Conservation (phyloP, 2,888 invertebrate species). For the Acleris laterana region DNA sequence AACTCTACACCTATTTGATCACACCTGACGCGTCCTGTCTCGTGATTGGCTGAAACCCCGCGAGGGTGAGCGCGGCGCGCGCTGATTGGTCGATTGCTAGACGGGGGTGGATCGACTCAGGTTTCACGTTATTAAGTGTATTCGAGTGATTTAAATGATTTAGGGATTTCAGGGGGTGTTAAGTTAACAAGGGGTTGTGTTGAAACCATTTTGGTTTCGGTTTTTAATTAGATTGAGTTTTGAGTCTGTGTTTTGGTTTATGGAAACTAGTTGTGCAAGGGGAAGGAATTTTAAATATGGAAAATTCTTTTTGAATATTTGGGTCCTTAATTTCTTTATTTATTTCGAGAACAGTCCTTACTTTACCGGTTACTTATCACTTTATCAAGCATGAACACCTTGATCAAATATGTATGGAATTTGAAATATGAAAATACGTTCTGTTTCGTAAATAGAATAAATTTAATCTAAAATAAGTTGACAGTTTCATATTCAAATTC, state of each 20-base stretch:
- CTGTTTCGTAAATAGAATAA: too few species aligned
- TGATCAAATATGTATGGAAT: too few species aligned
- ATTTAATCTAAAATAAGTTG: too few species aligned
- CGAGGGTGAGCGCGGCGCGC: conserved; percentile 59
- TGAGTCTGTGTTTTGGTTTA: background rate
- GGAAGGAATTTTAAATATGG: background rate
- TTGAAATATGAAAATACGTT: too few species aligned
- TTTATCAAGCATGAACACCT: too few species aligned
- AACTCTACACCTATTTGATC: conserved; percentile 59
- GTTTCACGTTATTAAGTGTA: conserved; percentile 67
- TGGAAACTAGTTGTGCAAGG: background rate
- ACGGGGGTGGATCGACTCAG: conserved; percentile 63
- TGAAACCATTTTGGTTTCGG: conserved; percentile 45
- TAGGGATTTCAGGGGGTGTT: conserved; percentile 56
- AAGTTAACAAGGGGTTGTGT: conserved; percentile 35
- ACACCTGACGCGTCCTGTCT: conserved; percentile 59
- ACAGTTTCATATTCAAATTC: too few species aligned
- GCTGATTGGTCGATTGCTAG: conserved; percentile 54
- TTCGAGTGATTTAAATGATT: conserved; percentile 75
- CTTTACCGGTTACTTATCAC: too few species aligned
- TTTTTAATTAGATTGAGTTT: conserved; percentile 33
- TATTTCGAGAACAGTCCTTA: too few species aligned
- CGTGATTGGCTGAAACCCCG: conserved; percentile 57
- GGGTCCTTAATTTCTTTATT: too few species aligned
- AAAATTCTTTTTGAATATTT: background rate